A percentile compares a stretch with the other conserved stretches of the same genome.
These are phyloP conservation scores for Drosophila formosana DNA, from an alignment of 2,888 invertebrate genomes.

Conservation along the genomic window DNA sequence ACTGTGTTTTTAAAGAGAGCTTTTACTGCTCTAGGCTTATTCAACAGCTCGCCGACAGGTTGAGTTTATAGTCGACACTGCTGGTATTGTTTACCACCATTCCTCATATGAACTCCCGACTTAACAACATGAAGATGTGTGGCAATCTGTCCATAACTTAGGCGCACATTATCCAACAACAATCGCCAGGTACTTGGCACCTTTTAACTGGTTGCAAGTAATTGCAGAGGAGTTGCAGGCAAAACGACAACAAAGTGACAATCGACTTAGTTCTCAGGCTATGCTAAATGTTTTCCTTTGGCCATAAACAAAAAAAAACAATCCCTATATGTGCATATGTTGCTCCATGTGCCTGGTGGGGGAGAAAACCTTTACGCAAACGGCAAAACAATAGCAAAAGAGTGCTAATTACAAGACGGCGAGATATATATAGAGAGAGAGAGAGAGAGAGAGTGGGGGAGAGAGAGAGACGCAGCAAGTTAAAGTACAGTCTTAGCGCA, in stretches of 20 bases:
- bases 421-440: constrained; percentile 17
- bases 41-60: constrained; percentile 15
- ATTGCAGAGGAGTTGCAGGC: constrained; percentile 38
- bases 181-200: constrained; percentile 51
- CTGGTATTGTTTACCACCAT: constrained; percentile 25
- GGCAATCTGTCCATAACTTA: constrained; percentile 74
- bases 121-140: constrained; percentile 51
- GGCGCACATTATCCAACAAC: constrained; percentile 61
- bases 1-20: background rate
- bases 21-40: constrained; percentile 11
- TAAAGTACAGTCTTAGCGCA: constrained; percentile 18
- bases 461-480: constrained; percentile 4
- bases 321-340: constrained; percentile 15
- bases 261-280: constrained; percentile 75
- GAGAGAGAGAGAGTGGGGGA: constrained; percentile 9
- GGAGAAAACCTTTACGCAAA: constrained; percentile 70
- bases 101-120: constrained; percentile 25
- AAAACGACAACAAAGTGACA: constrained; percentile 61
- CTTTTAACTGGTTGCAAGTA: constrained; percentile 62
- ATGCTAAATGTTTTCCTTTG: constrained; percentile 76
- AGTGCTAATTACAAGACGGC: constrained; percentile 60
- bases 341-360: constrained; percentile 26
- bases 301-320: constrained; percentile 13
- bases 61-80: constrained; percentile 25
- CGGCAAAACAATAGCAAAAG: constrained; percentile 67